Conservation (phyloP, 2,888 invertebrate genomes). For the Cantharis lateralis region DNA sequence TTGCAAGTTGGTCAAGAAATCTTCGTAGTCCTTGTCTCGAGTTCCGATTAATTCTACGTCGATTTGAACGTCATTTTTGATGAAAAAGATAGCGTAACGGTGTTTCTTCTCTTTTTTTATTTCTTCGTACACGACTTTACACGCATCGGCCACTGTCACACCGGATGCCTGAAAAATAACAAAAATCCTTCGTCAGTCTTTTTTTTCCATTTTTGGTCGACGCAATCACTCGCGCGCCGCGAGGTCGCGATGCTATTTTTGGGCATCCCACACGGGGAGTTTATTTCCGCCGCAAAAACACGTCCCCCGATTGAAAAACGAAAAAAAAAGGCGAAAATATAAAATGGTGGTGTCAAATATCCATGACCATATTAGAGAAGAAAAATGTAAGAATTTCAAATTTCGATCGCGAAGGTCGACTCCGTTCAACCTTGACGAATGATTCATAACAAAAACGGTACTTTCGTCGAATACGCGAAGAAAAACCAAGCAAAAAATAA, state of each 20-base stretch:
- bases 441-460: conserved; percentile 34
- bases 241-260: conserved; percentile 34
- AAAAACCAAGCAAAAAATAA: conserved; percentile 23
- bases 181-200: not conserved
- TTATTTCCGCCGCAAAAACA: conserved; percentile 22
- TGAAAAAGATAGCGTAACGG: conserved; percentile 95
- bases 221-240: conserved; percentile 26
- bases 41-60: conserved; percentile 91
- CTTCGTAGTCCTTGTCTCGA: conserved; percentile 89
- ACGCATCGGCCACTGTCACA: conserved; percentile 93
- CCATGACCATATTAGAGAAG: conserved; percentile 42
- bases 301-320: conserved; percentile 9
- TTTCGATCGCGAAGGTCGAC: conserved; percentile 3
- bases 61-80: conserved; percentile 94
- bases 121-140: conserved; percentile 94
- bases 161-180: conserved; percentile 80
- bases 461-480: conserved; percentile 1
- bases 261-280: conserved; percentile 43
- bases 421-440: conserved; percentile 34
- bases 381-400: conserved; percentile 25
- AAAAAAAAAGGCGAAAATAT: conserved; percentile 20
- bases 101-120: conserved; percentile 98
- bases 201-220: conserved; percentile 40
- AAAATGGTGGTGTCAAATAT: conserved; percentile 42
- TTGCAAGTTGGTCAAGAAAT: conserved; percentile 92